Base-by-base conservation (phyloP, 2,888 invertebrate species). In the Pandemis cinnamomeana region DNA sequence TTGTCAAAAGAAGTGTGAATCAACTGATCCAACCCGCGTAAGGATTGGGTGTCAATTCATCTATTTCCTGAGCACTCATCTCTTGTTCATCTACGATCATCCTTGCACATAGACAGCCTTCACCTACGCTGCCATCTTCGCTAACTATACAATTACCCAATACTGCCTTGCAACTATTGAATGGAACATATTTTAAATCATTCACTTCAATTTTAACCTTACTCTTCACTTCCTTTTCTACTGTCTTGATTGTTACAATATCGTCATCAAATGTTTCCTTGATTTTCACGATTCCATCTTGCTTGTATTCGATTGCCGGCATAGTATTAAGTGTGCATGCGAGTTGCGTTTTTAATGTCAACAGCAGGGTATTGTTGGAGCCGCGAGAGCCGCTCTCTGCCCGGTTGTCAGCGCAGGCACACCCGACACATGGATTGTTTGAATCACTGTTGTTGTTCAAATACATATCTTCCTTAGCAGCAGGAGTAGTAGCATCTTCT, bases 101-200 rank as follows among this genome's bases (percentile, higher is more conserved):
- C 80, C 84, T 90, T 0, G 91, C 93, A 79, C 94, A 93, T 0
- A 93, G 80, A 76, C 94, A 94, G 4, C 87, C 90, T 11, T 92
- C 93, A 36, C 85, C 88, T 5, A 91, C 90, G 5, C 84, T 87
- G 2, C 89, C 88, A 78, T 86, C 89, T 0, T 89, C 91, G 78
- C 89, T 91, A 0, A 90, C 91, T 75, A 94, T 90, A 76, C 94
- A 94, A 71, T 88, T 91, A 8, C 94, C 94, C 46, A 94, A 81
- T 3, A 90, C 83, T 75, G 84, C 91, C 79, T 90, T 91, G 77
- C 94, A 94, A 78, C 91, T 91, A 71, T 89, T 89, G 61, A 84
- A 89, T 44, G 88, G 87, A 36, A 90, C 78, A 63, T 79, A 81
- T 61, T 79, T 82, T 2, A 62, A 77, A 58, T 79, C 76, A 70